phyloP scores from a whole-genome alignment of 2,113 vertebrate species.

The Electrona antarctica region DNA sequence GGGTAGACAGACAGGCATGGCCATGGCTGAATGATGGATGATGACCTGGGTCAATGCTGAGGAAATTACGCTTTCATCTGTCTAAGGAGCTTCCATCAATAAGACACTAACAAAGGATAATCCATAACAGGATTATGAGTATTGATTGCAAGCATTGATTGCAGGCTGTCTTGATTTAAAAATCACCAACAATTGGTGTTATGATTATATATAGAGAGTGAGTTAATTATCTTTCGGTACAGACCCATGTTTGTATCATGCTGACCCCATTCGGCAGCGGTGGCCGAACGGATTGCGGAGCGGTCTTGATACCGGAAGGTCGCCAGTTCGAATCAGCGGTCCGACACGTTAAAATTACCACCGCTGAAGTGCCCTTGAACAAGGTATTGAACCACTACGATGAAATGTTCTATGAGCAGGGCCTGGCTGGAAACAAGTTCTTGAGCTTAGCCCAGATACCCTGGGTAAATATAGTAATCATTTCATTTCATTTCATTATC shows the following conservation, averaged over 20 bases:
- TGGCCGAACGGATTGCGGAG: too few species aligned
- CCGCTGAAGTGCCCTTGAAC: too few species aligned
- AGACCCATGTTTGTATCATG: slow-evolving; percentile 54
- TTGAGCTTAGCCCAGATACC: too few species aligned
- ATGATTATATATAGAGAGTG: slow-evolving; percentile 14
- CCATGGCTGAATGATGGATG: slow-evolving; percentile 59
- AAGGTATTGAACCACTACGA: too few species aligned
- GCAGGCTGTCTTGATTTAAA: slow-evolving; percentile 4
- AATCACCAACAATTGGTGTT: slow-evolving; percentile 12
- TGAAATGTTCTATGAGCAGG: too few species aligned
- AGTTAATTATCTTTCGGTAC: not conserved
- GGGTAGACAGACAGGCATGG: slow-evolving; percentile 60
- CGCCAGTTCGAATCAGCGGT: too few species aligned
- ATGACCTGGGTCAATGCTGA: slow-evolving; percentile 65
- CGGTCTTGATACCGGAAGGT: too few species aligned
- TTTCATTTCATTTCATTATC: too few species aligned
- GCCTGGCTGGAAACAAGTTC: too few species aligned
- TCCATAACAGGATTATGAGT: slow-evolving; percentile 24
- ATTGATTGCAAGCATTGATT: slow-evolving; percentile 35
- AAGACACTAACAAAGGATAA: slow-evolving; percentile 34
- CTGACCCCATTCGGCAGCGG: too few species aligned
- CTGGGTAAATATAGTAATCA: too few species aligned
- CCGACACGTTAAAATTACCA: too few species aligned
- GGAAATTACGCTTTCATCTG: slow-evolving; percentile 35
- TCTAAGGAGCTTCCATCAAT: slow-evolving; percentile 60